Evolutionary conservation across 2,797 vertebrate species (phyloP), one percentile per base, ranked within the genome.

Genomic region (Staurois parvus): DNA sequence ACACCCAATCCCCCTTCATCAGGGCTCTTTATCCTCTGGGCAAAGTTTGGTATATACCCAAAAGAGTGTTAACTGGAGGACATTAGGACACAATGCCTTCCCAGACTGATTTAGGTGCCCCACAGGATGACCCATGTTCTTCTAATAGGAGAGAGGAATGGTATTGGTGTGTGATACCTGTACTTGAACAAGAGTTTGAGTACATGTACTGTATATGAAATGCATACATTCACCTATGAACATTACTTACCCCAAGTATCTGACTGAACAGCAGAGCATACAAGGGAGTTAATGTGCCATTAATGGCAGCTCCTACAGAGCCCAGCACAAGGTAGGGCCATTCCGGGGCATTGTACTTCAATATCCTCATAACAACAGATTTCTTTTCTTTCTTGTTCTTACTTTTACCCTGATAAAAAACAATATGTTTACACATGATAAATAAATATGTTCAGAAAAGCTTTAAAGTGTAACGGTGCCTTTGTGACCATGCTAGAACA

Each of bases 241-340:
- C 68, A 59, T n/a, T 24, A 28, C 85, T 90, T 81, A 96, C 96
- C 91, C 95, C 95, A 17, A 96, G 88, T 84, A 96, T 94, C 77
- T 96, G 93, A 85, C 95, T 96, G 90, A 96, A 96, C 72, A 96
- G 89, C 48, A 96, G 2, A 19, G 95, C 92, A 26, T 96, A 96
- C 68, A 96, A 88, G 15, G 96, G 95, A 85, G 87, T 95, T 62
- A 96, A 85, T 0, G 93, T 92, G 62, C 96, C 96, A 2, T 96
- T 96, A 72, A 95, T 17, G 0, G 93, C 94, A 21, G 96, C 96
- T 80, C 92, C 95, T 72, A 96, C 40, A 4, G 95, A 95, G 3
- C 96, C 96, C 72, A 95, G 11, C 40, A 96, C 84, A 92, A 96
- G 92, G 84, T 96, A 96, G 0, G 94, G 95, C 96, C 96, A 96